Evolutionary conservation across 2,888 invertebrate genomes (phyloP).

Genomic region (Lamellibrachia columna): DNA sequence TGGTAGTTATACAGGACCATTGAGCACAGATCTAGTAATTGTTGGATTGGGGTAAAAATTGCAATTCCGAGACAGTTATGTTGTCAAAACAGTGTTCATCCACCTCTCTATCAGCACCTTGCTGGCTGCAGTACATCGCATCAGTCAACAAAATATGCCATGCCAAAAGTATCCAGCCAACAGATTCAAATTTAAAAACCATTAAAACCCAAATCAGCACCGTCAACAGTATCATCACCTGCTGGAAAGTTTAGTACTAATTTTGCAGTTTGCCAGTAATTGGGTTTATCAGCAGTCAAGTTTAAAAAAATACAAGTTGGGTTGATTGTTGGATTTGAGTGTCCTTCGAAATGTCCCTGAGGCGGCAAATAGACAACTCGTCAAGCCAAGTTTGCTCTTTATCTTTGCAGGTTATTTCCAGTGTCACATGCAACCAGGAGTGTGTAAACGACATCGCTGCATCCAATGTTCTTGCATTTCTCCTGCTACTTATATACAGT

Average conservation of each 20-base stretch:
- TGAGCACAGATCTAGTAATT: background rate
- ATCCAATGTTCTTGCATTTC: constrained; percentile 77
- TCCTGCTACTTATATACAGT: constrained; percentile 75
- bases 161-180: background rate
- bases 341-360: background rate
- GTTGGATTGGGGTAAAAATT: background rate
- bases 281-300: background rate
- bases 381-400: background rate
- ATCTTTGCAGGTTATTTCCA: constrained; percentile 66
- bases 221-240: background rate
- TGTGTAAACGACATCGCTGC: constrained; percentile 96
- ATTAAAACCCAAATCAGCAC: too few relatives aligned
- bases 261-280: background rate
- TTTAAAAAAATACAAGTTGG: background rate
- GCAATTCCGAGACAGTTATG: too few relatives aligned
- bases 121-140: background rate
- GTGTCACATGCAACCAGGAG: constrained; percentile 88
- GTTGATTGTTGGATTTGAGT: background rate
- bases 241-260: background rate
- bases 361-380: background rate
- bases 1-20: background rate
- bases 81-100: too few relatives aligned
- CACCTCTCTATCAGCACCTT: background rate
- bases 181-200: background rate
- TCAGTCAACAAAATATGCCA: background rate